Evolutionary conservation across 2,888 invertebrate species (phyloP).

Genomic region (Epiblema foenella): DNA sequence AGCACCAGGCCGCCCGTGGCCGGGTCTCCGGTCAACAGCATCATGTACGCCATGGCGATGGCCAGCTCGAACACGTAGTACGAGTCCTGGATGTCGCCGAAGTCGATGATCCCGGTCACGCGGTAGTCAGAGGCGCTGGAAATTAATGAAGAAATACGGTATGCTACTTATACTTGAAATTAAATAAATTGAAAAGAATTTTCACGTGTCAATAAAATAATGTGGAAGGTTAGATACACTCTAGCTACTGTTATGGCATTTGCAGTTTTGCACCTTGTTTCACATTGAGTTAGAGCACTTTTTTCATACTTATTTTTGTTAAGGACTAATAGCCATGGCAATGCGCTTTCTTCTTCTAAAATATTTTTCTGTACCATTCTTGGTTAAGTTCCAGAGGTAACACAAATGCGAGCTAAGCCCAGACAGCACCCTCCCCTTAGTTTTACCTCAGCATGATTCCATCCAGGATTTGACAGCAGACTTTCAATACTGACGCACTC

Average conservation of each 20-base stretch:
- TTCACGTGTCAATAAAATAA: not conserved
- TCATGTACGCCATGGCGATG: constrained; percentile 92
- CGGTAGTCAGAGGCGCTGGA: constrained; percentile 78
- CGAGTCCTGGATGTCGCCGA: constrained; percentile 91
- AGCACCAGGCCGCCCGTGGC: constrained; percentile 88
- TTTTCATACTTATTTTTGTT: not conserved
- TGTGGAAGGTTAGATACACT: not conserved
- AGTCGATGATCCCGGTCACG: constrained; percentile 92
- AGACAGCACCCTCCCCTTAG: constrained; percentile 53
- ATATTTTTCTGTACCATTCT: not conserved
- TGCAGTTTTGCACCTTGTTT: not conserved
- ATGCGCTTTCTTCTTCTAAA: too few species aligned
- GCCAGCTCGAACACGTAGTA: constrained; percentile 94
- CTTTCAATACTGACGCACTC: constrained; percentile 61
- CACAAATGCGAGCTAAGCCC: constrained; percentile 49
- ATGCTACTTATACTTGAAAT: too few species aligned
- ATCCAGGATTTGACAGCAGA: constrained; percentile 65
- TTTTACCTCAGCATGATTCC: constrained; percentile 70
- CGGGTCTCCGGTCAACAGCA: constrained; percentile 87
- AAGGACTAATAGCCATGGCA: not conserved
- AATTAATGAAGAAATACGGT: not conserved
- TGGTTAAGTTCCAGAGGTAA: not conserved
- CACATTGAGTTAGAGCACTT: not conserved
- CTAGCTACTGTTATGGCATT: not conserved
- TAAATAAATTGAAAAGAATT: too few species aligned